Percentiles rank a stretch among this genome's conserved stretches.
Evolutionary conservation across 2,797 vertebrate species (phyloP).

Genomic region (Borostomias antarcticus): DNA sequence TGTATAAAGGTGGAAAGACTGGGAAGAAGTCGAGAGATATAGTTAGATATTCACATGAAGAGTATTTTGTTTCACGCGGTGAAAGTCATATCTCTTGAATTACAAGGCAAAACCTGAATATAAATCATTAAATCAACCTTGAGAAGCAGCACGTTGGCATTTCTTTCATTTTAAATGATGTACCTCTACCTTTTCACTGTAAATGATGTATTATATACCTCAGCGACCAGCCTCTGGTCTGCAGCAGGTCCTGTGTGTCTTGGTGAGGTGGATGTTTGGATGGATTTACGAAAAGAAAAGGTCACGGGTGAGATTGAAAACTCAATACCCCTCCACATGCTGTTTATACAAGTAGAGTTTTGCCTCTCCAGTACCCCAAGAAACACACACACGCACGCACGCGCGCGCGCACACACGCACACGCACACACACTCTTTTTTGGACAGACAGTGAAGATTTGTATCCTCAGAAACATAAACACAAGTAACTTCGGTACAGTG

Average conservation of each 20-base stretch:
- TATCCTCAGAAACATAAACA: too few species aligned
- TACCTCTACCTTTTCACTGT: not conserved
- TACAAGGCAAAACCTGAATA: too few species aligned
- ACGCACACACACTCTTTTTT: not conserved
- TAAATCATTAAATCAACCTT: too few species aligned
- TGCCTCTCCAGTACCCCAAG: conserved; percentile 14
- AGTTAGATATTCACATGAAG: too few species aligned
- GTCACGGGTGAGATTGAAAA: conserved; percentile 54
- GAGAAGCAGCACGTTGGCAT: not conserved
- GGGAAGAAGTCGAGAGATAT: too few species aligned
- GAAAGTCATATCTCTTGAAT: too few species aligned
- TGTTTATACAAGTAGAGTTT: conserved; percentile 65
- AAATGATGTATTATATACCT: not conserved
- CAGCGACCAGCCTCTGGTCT: too few species aligned
- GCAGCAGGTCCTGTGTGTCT: not conserved
- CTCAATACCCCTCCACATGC: conserved; percentile 42
- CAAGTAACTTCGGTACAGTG: too few species aligned
- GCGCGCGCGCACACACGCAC: not conserved
- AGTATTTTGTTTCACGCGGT: too few species aligned
- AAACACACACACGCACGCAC: not conserved
- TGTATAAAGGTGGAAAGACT: too few species aligned
- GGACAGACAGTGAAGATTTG: too few species aligned
- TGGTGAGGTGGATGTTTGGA: not conserved
- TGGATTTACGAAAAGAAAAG: conserved; percentile 19
- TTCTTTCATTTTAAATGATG: not conserved